phyloP scores from a whole-genome alignment of 2,797 vertebrate species.

The Mus minutoides region DNA sequence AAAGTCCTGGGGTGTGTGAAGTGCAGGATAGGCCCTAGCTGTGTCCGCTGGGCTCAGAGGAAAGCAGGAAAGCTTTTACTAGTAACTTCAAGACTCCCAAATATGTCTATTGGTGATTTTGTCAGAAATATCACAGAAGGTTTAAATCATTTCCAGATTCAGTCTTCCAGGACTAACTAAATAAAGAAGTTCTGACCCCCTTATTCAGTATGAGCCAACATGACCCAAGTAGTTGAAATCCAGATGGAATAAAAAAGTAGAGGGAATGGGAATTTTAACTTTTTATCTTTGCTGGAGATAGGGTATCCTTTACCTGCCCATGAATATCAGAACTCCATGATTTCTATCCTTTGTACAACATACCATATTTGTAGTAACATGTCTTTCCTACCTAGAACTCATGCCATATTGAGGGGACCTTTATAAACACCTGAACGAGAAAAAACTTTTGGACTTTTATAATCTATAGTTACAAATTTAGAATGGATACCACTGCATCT shows the following conservation, averaged over 20 bases:
- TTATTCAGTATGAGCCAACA: not conserved
- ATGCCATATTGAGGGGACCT: not conserved
- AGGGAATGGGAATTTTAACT: not conserved
- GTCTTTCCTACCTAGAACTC: not conserved
- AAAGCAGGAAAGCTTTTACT: not conserved
- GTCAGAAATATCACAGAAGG: not conserved
- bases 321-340: not conserved
- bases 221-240: not conserved
- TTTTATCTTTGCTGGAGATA: not conserved
- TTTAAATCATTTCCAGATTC: not conserved
- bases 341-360: not conserved
- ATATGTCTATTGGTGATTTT: not conserved
- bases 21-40: no score
- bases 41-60: no score
- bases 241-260: not conserved
- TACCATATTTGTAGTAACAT: not conserved
- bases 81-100: not conserved
- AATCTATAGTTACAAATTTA: not conserved
- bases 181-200: not conserved
- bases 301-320: not conserved
- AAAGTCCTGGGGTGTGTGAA: no score
- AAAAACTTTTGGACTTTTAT: not conserved
- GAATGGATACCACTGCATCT: not conserved
- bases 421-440: not conserved
- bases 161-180: not conserved